Evolutionary conservation across 2,113 vertebrate species (phyloP).

Genomic region (Myrmophylax atrothorax): DNA sequence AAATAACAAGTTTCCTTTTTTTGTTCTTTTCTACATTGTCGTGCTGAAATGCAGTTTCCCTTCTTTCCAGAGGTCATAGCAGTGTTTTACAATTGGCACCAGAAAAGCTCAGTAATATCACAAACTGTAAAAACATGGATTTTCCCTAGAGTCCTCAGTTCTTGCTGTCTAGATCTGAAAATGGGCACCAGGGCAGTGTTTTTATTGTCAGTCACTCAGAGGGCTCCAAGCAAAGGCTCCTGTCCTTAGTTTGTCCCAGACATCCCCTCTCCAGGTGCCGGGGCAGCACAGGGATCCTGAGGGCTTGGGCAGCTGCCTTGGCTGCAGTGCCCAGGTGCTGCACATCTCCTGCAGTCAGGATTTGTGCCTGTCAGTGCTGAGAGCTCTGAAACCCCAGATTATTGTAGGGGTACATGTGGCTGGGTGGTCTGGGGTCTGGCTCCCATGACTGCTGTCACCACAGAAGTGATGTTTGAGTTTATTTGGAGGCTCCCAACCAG

Average conservation of each 20-base stretch:
- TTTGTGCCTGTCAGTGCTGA: background rate
- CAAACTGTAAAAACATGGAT: conserved; percentile 16
- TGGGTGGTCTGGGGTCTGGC: background rate
- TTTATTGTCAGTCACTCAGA: conserved; percentile 7
- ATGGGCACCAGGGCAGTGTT: conserved; percentile 7
- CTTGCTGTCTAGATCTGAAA: conserved; percentile 15
- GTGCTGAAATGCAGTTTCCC: conserved; percentile 55
- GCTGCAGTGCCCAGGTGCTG: background rate
- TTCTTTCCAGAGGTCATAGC: conserved; percentile 33
- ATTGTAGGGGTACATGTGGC: background rate
- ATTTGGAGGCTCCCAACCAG: background rate
- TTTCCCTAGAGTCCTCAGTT: conserved; percentile 26
- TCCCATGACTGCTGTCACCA: background rate
- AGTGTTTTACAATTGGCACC: conserved; percentile 36
- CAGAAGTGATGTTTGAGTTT: background rate
- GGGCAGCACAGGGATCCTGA: background rate
- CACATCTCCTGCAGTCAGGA: background rate
- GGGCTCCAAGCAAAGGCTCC: background rate
- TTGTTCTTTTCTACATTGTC: conserved; percentile 34
- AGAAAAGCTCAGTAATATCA: conserved; percentile 14
- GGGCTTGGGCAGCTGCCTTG: background rate
- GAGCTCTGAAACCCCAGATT: background rate
- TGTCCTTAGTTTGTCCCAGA: background rate
- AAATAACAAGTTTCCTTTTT: conserved; percentile 61
- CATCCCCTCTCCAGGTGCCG: background rate